Percentiles rank a stretch among this genome's conserved stretches.
phyloP scores from a whole-genome alignment of 2,888 invertebrate genomes.

The Coenonympha glycerion region DNA sequence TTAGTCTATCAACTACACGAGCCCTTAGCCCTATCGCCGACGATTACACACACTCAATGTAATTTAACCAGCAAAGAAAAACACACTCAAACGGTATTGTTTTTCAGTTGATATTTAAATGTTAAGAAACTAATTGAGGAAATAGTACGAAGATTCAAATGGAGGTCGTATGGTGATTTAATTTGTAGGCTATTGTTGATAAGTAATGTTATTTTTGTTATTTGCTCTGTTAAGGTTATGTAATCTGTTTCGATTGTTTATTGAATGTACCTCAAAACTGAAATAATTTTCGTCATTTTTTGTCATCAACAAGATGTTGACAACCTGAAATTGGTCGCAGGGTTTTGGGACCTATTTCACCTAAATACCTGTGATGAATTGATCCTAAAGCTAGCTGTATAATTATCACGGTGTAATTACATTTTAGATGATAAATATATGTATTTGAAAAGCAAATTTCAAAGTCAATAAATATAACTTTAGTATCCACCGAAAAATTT shows the following conservation, averaged over 20 bases:
- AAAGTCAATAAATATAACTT: too few species aligned
- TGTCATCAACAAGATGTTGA: too few species aligned
- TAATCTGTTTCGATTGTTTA: background rate
- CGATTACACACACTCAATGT: constrained; percentile 33
- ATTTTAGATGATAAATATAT: too few species aligned
- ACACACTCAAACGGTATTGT: constrained; percentile 6
- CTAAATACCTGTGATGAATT: too few species aligned
- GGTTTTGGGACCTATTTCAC: too few species aligned
- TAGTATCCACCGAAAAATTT: too few species aligned
- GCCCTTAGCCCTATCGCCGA: constrained; percentile 32
- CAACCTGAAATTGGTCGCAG: too few species aligned
- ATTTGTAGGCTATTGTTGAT: constrained; percentile 26
- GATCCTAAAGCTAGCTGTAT: too few species aligned
- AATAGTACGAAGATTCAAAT: constrained; percentile 29
- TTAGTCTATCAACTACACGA: constrained; percentile 31
- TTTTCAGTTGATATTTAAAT: constrained; percentile 21
- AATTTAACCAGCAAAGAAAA: constrained; percentile 23
- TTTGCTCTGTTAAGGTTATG: background rate
- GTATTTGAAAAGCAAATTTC: too few species aligned
- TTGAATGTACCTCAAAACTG: too few species aligned
- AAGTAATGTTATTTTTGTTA: constrained; percentile 12
- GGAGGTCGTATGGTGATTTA: constrained; percentile 32
- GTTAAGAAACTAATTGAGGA: constrained; percentile 25
- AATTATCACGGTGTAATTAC: too few species aligned
- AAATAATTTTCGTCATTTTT: too few species aligned